phyloP scores from a whole-genome alignment of 2,888 invertebrate species.

The Erannis defoliaria region DNA sequence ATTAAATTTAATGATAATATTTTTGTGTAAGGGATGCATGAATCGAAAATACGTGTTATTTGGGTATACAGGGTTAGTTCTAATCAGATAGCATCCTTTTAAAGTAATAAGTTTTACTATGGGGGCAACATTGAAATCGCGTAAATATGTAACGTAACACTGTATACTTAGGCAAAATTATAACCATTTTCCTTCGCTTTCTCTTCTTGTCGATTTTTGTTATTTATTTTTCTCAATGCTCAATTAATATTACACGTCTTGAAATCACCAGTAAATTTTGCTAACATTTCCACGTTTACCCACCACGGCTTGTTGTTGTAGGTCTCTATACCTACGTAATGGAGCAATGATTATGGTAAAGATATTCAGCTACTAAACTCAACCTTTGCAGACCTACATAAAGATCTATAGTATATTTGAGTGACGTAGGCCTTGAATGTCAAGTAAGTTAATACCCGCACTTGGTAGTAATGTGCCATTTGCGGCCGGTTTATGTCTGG shows the following conservation, averaged over 20 bases:
- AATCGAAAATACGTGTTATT: too few relatives aligned
- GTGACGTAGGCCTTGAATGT: constrained; percentile 41
- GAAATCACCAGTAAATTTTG: background rate
- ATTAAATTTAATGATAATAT: too few relatives aligned
- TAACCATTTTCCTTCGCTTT: too few relatives aligned
- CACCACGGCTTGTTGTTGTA: background rate
- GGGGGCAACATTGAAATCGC: too few relatives aligned
- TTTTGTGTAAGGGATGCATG: too few relatives aligned
- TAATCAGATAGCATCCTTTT: too few relatives aligned
- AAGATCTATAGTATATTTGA: constrained; percentile 28
- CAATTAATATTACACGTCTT: background rate
- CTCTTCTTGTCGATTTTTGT: too few relatives aligned
- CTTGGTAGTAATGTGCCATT: constrained; percentile 30
- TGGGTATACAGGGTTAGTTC: too few relatives aligned
- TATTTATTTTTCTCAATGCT: too few relatives aligned
- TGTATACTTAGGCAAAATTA: too few relatives aligned
- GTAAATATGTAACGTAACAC: too few relatives aligned
- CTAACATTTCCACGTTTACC: background rate
- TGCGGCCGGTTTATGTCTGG: constrained; percentile 17
- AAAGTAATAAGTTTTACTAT: too few relatives aligned
- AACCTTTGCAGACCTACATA: constrained; percentile 32
- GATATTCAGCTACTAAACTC: constrained; percentile 15
- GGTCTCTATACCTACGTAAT: background rate
- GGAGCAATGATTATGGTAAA: background rate
- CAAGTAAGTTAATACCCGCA: constrained; percentile 39